Base-by-base conservation (phyloP, 2,113 vertebrate species). In the Amblyornis subalaris region DNA sequence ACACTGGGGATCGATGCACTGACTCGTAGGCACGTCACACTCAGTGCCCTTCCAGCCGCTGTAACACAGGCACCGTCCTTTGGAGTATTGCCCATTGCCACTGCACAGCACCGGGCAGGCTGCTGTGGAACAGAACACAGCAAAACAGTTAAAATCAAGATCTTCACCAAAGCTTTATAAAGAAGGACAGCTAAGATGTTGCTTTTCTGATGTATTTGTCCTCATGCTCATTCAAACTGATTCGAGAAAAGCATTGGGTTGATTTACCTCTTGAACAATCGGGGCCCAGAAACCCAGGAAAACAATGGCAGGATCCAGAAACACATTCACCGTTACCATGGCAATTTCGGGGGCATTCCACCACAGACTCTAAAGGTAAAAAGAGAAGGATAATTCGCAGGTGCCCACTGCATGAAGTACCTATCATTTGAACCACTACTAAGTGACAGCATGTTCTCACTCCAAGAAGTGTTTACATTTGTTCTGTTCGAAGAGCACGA, bases 31-130 rank as follows among this genome's bases (percentile, higher is more conserved):
- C 76, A 99, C 98, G 2, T 99, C 99, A 14, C 99, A 99, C 96
- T 99, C 99, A 0, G 98, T 99, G 86, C 99, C 99, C 97, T 99
- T 99, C 99, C 99, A 99, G 84, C 99, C 99, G 1, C 99, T 99
- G 98, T 99, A 99, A 84, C 99, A 99, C 65, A 99, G 98, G 94
- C 99, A 99, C 95, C 99, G 99, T 88, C 99, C 99, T 92, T 99
- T 98, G 96, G 99, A 99, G 97, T 99, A 99, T 90, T 99, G 99
- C 60, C 99, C 99, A 1, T 99, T 99, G 71, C 99, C 99, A 44
- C 99, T 99, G 90, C 99, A 99, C 92, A 99, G 95, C 90, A 99
- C 98, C 0, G 99, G 99, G 85, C 99, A 99, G 96, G 99, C 98
- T 50, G 99, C 99, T 99, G 98, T 50, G 88, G 94, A 95, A 97